Evolutionary conservation across 2,113 vertebrate species (phyloP).

Genomic region (Rhegmatorhina hoffmannsi): DNA sequence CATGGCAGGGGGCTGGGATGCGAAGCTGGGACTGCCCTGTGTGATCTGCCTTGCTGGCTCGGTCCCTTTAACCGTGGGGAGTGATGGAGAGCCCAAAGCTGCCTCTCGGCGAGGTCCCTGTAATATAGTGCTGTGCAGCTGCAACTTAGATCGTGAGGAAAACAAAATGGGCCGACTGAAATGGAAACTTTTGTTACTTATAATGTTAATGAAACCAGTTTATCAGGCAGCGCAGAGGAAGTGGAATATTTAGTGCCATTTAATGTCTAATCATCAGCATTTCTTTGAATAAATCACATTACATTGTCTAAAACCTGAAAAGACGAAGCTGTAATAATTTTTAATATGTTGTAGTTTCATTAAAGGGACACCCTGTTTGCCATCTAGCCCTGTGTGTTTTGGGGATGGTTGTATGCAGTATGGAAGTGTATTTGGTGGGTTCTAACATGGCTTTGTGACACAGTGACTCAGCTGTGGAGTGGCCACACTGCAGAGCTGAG

Average conservation of each 20-base stretch:
- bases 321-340: slow-evolving; percentile 72
- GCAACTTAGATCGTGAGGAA: slow-evolving; percentile 71
- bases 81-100: slow-evolving; percentile 53
- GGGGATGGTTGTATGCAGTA: neutral
- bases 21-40: accelerated
- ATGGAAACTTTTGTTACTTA: slow-evolving; percentile 80
- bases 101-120: slow-evolving; percentile 33
- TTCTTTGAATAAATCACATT: slow-evolving; percentile 79
- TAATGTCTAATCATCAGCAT: slow-evolving; percentile 79
- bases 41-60: neutral
- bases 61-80: slow-evolving; percentile 51
- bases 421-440: neutral
- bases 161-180: slow-evolving; percentile 73
- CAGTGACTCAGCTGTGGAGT: accelerated
- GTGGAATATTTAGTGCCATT: slow-evolving; percentile 78
- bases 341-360: slow-evolving; percentile 72
- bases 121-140: slow-evolving; percentile 73
- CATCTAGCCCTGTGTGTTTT: neutral
- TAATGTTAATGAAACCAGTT: slow-evolving; percentile 80
- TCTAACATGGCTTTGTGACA: neutral
- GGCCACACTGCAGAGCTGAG: accelerated
- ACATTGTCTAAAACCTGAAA: slow-evolving; percentile 79
- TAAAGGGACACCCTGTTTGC: slow-evolving; percentile 71
- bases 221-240: slow-evolving; percentile 77
- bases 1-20: accelerated